Conservation (phyloP, 2,797 vertebrate genomes). For the Borostomias antarcticus region DNA sequence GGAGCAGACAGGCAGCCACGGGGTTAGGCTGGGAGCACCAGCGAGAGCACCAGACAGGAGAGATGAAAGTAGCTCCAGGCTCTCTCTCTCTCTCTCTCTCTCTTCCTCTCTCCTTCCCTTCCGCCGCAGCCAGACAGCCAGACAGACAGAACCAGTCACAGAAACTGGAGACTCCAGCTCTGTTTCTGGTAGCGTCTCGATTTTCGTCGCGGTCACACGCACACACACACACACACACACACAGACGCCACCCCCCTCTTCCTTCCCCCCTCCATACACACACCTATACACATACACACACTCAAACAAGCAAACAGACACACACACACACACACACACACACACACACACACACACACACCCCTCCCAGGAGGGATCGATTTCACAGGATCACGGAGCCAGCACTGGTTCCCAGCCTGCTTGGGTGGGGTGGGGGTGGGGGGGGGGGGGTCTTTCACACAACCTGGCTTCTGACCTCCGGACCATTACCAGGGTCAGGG, state of each 20-base stretch:
- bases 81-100: constrained; percentile 60
- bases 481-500: constrained; percentile 45
- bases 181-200: no score
- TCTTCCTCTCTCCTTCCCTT: constrained; percentile 23
- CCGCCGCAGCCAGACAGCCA: constrained; percentile 20
- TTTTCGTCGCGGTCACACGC: neutral
- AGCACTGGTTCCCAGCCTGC: constrained; percentile 72
- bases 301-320: neutral
- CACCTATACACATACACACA: neutral
- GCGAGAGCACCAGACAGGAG: constrained; percentile 23
- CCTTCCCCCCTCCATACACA: neutral
- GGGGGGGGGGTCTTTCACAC: constrained; percentile 35
- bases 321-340: neutral
- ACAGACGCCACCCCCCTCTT: no score
- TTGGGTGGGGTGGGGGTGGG: neutral
- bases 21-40: neutral
- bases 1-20: constrained; percentile 2
- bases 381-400: constrained; percentile 74
- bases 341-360: neutral
- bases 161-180: no score
- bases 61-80: constrained; percentile 63
- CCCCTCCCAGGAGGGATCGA: constrained; percentile 63
- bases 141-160: constrained; percentile 26
- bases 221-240: neutral
- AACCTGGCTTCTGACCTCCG: constrained; percentile 46